phyloP scores from a whole-genome alignment of 2,113 vertebrate species.

The Ifrita kowaldi region DNA sequence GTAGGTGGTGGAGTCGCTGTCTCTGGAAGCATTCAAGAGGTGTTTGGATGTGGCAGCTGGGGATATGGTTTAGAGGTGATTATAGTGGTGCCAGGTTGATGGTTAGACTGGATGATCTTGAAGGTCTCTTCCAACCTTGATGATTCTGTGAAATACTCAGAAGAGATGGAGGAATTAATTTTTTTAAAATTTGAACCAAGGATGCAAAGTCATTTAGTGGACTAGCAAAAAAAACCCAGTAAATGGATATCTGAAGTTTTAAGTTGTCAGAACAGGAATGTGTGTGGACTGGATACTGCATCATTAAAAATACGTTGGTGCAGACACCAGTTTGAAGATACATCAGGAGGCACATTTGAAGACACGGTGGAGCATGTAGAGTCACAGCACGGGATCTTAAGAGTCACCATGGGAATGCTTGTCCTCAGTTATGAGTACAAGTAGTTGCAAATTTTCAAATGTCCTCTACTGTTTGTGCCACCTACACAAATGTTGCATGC shows the following conservation, averaged over 20 bases:
- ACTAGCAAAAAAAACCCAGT: accelerated
- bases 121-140: neutral
- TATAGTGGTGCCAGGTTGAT: neutral
- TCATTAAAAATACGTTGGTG: neutral
- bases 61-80: neutral
- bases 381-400: neutral
- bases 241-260: neutral
- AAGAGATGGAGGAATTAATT: neutral
- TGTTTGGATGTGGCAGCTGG: neutral
- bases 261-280: neutral
- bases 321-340: neutral
- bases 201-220: neutral
- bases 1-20: neutral
- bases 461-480: neutral
- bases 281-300: neutral
- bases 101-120: neutral
- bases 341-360: neutral
- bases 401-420: neutral
- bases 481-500: neutral
- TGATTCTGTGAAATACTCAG: neutral
- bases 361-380: neutral
- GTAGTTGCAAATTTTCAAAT: neutral
- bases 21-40: neutral
- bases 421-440: neutral
- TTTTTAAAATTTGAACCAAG: neutral